Base-by-base conservation (phyloP, 2,797 vertebrate genomes). In the Enteromius afrohamiltoni region DNA sequence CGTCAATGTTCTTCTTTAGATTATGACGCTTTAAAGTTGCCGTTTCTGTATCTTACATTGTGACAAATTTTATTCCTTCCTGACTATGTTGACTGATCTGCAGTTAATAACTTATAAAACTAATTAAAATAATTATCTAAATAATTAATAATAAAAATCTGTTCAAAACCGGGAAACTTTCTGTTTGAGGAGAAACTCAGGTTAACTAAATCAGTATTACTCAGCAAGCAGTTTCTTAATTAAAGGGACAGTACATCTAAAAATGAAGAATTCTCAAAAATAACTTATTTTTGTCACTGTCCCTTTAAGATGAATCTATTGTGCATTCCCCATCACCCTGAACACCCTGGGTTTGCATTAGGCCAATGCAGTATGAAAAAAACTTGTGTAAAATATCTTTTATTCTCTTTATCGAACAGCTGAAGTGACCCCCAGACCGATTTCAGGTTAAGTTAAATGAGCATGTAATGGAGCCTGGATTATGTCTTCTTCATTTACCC, bases 401-500 rank as follows among this genome's bases (percentile, higher is more conserved):
- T 49, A 47, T 47, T 26, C 3, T 9, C 4, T 71, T 5, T n/a
- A 34, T 14, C 3, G 4, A 4, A 9, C 45, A 49, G 11, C 10
- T 51, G 26, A 51, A 42, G 10, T 77, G 34, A 60, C 8, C 5
- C 17, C 49, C 49, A 55, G 45, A 73, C 29, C 0, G 19, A 13
- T 58, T 64, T 47, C 42, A 73, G 55, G 70, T 82, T 76, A 29
- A 76, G 64, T 79, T 58, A 47, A 55, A 83, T 51, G 70, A 67
- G 77, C 26, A 29, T 74, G 65, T 47, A 64, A 64, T 70, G 45
- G 45, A 60, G 42, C 55, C 77, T 86, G 80, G 70, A 53, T 78
- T 62, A 51, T 47, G 79, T 75, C 75, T 2, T 68, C 70, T 82
- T 51, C 21, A 65, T 82, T 83, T 77, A 45, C 81, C 71, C 37